Base-by-base conservation (phyloP, 2,797 vertebrate genomes). In the Buceros bicornis region DNA sequence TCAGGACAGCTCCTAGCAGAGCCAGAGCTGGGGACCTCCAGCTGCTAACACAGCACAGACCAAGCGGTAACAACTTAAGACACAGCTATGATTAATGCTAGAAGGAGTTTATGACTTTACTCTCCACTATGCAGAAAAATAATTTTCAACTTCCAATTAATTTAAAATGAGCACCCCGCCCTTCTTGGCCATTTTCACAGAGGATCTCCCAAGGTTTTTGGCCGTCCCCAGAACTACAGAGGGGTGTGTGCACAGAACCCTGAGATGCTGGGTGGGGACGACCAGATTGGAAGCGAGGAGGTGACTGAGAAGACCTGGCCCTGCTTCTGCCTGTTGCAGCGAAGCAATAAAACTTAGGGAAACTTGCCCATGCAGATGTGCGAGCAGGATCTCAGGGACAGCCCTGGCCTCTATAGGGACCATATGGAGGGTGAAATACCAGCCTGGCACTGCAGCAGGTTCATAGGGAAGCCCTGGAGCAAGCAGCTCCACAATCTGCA, bases 181-280 rank as follows among this genome's bases (percentile, higher is more conserved):
- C 95, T 97, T 62, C 88, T 90, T 89, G 94, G 93, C 83, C 45
- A 21, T 73, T 89, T 77, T 26, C 80, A 82, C 53, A 57, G 77
- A 96, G 87, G 90, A 87, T 97, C 93, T 97, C 95, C 96, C 93
- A 89, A 77, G 86, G 28, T 85, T 78, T 31, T 54, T 96, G 93
- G 94, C 95, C 25, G 70, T 61, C 64, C 73, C 61, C 48, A 83
- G 28, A 48, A 61, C 28, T 5, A 37, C 31, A 67, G 80, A 96
- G 89, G 88, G 89, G 76, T 69, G 95, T 82, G 83, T 71, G 50
- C 16, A 8, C 57, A 66, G 53, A 89, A 33, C 83, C 90, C 60
- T 72, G 80, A 92, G 95, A 72, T 89, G 84, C 82, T 94, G 91
- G 95, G 93, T 92, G 93, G 64, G 94, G 92, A 81, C 4, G 1